Evolutionary conservation across 2,113 vertebrate species (phyloP), one percentile per base, ranked within the genome.

Genomic region (Pimephales promelas): DNA sequence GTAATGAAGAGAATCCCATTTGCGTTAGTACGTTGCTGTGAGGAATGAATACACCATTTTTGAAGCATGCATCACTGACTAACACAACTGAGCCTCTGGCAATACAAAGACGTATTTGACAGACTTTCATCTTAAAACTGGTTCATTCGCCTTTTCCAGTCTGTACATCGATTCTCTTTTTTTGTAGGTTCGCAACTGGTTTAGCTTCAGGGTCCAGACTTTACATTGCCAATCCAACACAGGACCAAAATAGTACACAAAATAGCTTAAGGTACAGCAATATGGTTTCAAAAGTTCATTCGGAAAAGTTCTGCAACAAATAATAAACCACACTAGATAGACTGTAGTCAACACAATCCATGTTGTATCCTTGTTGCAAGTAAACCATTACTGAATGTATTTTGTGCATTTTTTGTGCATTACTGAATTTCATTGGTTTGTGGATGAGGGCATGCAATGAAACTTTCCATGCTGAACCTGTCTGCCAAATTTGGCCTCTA

Each of bases 1-100:
- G 28, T 82, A 16, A 85, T 75, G 2, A 74, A 71, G 66, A 84
- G 31, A 86, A 83, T 36, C 16, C n/a, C 9, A 18, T 79, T 81
- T 82, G 49, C 28, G 13, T 14, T 81, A 43, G 83, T 36, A 31
- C 62, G 66, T 10, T 57, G 59, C 73, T 84, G 84, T 79, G 52
- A 86, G 84, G 78, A 49, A 49, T n/a, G 16, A 74, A 26, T 4
- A 52, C 26, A 18, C 62, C 10, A 4, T 28, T 52, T 70, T 24
- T 62, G 71, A 82, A 61, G 16, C 45, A 52, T 76, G 45, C 36
- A 49, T 57, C 8, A 31, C 36, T 34, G 62, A 59, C 62, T 78
- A 68, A 5, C 59, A 68, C 26, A 84, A 84, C 56, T 45, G 54
- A 57, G 73, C 36, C 36, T 45, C 62, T 10, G 57, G 66, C 49